Evolutionary conservation across 2,113 vertebrate genomes (phyloP).

Genomic region (Opisthocomus hoazin): DNA sequence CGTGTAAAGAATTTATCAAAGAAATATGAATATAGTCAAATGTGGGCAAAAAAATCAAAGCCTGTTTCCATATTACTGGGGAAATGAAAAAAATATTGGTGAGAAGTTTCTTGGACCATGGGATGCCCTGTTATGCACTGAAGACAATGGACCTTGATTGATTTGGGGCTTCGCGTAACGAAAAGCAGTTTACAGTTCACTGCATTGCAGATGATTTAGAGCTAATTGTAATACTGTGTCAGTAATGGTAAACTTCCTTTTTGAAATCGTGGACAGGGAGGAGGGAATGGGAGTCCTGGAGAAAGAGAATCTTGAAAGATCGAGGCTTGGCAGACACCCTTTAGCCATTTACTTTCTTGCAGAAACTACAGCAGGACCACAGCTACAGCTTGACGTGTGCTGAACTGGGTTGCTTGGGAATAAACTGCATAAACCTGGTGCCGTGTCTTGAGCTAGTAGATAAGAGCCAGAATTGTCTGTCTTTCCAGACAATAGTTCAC

Average conservation of each 20-base stretch:
- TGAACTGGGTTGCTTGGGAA: neutral
- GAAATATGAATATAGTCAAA: neutral
- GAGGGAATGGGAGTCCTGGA: neutral
- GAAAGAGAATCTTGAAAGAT: neutral
- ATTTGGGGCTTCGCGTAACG: neutral
- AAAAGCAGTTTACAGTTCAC: neutral
- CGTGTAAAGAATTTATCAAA: neutral
- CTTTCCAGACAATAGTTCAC: neutral
- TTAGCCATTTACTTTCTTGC: neutral
- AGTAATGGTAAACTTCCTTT: neutral
- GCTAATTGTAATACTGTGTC: neutral
- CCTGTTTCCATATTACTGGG: neutral
- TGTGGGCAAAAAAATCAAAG: neutral
- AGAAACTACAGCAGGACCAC: neutral
- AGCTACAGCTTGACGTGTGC: neutral
- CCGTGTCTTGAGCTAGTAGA: neutral
- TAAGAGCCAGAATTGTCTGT: neutral
- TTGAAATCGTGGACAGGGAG: neutral
- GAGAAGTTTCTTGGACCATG: neutral
- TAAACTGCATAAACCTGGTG: accelerated
- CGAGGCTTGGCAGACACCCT: neutral
- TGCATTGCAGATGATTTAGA: neutral
- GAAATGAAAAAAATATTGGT: neutral
- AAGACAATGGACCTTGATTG: neutral
- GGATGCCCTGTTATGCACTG: neutral